phyloP scores from a whole-genome alignment of 1,140 invertebrate species.

The Tetragonula clypearis region DNA sequence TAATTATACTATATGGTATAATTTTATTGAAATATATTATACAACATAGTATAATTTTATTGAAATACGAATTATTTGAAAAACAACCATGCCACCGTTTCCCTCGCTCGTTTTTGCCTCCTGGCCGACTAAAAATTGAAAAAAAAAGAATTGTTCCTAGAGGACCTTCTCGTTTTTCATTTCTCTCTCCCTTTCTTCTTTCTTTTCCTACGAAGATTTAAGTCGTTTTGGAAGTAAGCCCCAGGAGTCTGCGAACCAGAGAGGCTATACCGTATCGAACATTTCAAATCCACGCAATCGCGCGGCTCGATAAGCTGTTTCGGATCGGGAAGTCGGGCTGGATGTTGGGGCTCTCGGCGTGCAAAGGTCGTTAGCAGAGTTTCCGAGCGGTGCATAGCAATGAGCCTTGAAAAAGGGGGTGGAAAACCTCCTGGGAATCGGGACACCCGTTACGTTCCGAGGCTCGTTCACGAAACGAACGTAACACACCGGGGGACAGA shows the following conservation, averaged over 20 bases:
- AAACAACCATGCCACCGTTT: neutral
- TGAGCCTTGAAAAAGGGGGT: constrained; percentile 72
- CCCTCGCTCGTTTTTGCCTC: neutral
- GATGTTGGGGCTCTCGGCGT: constrained; percentile 57
- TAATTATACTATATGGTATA: no score
- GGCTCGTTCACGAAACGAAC: constrained; percentile 56
- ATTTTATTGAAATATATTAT: no score
- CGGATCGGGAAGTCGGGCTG: constrained; percentile 50
- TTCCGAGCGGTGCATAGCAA: constrained; percentile 79
- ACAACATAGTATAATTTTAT: no score
- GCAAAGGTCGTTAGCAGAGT: constrained; percentile 78
- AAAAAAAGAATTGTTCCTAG: neutral
- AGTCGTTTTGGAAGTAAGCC: neutral
- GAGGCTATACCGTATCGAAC: constrained; percentile 30
- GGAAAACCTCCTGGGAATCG: constrained; percentile 79
- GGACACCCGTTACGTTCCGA: constrained; percentile 74
- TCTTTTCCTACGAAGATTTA: neutral
- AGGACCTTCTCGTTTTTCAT: neutral
- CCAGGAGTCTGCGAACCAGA: neutral
- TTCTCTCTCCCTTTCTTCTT: no score
- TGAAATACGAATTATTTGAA: no score
- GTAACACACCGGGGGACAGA: constrained; percentile 8
- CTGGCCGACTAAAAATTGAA: neutral
- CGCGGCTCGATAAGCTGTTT: constrained; percentile 50
- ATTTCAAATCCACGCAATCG: constrained; percentile 49